phyloP scores from a whole-genome alignment of 2,797 vertebrate species.

The Artibeus lituratus region DNA sequence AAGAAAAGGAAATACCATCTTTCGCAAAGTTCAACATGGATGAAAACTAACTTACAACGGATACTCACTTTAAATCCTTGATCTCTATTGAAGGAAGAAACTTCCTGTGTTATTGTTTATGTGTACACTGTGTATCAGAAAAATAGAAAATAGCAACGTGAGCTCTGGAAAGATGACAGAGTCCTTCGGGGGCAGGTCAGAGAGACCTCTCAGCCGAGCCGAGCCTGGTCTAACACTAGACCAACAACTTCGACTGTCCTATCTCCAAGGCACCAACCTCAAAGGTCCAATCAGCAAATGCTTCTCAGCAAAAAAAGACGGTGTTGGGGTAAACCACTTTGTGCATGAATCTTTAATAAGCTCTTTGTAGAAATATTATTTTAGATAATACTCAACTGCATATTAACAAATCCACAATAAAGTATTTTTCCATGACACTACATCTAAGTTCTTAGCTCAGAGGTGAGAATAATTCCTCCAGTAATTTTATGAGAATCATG shows the following conservation, averaged over 20 bases:
- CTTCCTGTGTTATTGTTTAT: background rate
- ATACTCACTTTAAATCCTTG: background rate
- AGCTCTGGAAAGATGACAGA: background rate
- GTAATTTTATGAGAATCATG: conserved; percentile 19
- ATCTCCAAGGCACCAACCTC: background rate
- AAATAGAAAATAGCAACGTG: background rate
- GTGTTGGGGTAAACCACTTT: background rate
- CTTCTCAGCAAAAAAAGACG: background rate
- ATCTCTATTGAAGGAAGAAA: background rate
- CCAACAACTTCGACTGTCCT: background rate
- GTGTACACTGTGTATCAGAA: background rate
- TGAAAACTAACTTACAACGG: background rate
- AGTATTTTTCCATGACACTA: background rate
- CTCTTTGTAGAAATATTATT: background rate
- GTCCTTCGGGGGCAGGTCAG: background rate
- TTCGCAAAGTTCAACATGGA: background rate
- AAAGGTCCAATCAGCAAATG: background rate
- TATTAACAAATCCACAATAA: background rate
- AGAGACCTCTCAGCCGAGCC: background rate
- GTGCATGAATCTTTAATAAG: background rate
- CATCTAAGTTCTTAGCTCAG: background rate
- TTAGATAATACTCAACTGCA: background rate
- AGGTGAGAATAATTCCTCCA: background rate
- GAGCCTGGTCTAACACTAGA: background rate
- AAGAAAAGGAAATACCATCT: background rate